A percentile compares a stretch with the other conserved stretches of the same genome.
phyloP scores from a whole-genome alignment of 2,113 vertebrate genomes.

The Scortum barcoo region DNA sequence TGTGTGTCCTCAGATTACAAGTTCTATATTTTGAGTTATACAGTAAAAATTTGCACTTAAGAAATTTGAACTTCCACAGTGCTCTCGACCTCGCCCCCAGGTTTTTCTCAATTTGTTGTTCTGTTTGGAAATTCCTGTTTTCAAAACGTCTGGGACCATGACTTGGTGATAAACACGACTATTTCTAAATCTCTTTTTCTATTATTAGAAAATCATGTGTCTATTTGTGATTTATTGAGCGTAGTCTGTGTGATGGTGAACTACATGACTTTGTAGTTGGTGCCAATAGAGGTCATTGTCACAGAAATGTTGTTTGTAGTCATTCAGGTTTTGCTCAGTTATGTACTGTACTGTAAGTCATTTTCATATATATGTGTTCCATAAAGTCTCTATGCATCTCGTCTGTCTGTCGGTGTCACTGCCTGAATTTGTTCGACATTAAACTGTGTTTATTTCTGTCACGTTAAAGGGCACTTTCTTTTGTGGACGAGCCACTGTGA shows the following conservation, averaged over 20 bases:
- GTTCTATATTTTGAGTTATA: slow-evolving; percentile 34
- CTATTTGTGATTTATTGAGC: slow-evolving; percentile 30
- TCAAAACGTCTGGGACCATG: slow-evolving; percentile 24
- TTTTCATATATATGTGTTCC: slow-evolving; percentile 23
- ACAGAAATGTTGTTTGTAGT: slow-evolving; percentile 40
- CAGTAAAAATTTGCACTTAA: slow-evolving; percentile 59
- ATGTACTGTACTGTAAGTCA: slow-evolving; percentile 33
- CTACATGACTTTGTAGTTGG: slow-evolving; percentile 24
- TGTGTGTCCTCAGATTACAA: slow-evolving; percentile 35
- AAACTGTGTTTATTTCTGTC: slow-evolving; percentile 44
- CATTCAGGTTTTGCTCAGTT: slow-evolving; percentile 41
- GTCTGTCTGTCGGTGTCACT: slow-evolving; percentile 58
- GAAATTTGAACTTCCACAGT: slow-evolving; percentile 58
- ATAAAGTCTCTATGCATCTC: slow-evolving; percentile 39
- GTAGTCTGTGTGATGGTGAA: slow-evolving; percentile 36
- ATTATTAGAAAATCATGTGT: slow-evolving; percentile 37
- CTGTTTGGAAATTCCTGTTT: slow-evolving; percentile 24
- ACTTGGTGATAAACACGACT: neutral
- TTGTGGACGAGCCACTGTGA: slow-evolving; percentile 63
- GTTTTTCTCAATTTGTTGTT: slow-evolving; percentile 41
- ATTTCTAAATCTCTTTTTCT: slow-evolving; percentile 59
- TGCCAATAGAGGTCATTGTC: slow-evolving; percentile 40
- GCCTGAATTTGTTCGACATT: slow-evolving; percentile 48
- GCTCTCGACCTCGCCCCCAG: slow-evolving; percentile 29
- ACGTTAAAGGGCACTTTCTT: slow-evolving; percentile 55